Evolutionary conservation across 2,888 invertebrate genomes (phyloP).

Genomic region (Campoletis raptor): DNA sequence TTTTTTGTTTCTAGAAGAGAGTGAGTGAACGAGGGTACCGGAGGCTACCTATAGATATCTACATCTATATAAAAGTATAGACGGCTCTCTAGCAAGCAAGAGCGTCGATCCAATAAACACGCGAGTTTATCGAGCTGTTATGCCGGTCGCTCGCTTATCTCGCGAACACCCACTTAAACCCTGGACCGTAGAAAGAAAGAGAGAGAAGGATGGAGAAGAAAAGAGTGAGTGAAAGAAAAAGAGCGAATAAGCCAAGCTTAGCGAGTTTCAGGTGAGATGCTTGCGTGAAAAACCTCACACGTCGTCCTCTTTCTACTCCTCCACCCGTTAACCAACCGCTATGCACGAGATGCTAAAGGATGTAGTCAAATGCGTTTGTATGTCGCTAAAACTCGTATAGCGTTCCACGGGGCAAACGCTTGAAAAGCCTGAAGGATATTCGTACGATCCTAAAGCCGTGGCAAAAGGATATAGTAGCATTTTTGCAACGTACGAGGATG

Average conservation of each 20-base stretch:
- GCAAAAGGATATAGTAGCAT: constrained; percentile 38
- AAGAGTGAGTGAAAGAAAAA: constrained; percentile 8
- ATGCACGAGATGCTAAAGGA: constrained; percentile 46
- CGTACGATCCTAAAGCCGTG: constrained; percentile 1
- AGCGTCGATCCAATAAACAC: constrained; percentile 82
- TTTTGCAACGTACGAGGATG: constrained; percentile 21
- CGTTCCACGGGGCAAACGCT: background rate
- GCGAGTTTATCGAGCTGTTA: constrained; percentile 83
- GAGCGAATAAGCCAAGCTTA: constrained; percentile 39
- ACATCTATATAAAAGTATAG: constrained; percentile 30
- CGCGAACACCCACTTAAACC: constrained; percentile 84
- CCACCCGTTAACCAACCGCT: constrained; percentile 16
- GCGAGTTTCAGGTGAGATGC: constrained; percentile 68
- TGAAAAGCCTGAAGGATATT: constrained; percentile 49
- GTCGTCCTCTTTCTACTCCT: constrained; percentile 70
- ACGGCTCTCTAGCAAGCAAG: constrained; percentile 61
- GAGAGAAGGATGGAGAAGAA: constrained; percentile 34
- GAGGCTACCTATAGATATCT: constrained; percentile 18
- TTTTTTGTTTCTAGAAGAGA: constrained; percentile 30
- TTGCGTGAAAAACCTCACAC: constrained; percentile 82
- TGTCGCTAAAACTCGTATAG: constrained; percentile 31
- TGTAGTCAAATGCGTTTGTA: constrained; percentile 48
- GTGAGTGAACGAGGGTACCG: constrained; percentile 18
- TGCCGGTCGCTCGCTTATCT: constrained; percentile 82
- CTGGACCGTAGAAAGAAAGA: constrained; percentile 64